Base-by-base conservation (phyloP, 2,113 vertebrate genomes). In the Apodemus sylvaticus region DNA sequence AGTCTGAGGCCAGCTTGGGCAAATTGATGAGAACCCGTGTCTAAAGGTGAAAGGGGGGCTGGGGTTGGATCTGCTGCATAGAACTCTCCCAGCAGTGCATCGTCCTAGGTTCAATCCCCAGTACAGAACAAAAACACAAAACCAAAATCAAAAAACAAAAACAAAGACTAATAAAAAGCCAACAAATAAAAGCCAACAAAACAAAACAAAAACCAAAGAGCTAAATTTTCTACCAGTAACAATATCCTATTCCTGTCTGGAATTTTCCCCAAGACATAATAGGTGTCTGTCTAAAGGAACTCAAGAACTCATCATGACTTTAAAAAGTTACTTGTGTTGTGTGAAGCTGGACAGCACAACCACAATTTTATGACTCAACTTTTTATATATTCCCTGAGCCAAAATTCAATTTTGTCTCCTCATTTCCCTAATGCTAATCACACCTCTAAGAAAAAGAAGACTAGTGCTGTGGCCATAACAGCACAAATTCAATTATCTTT, bases 401-500 rank as follows among this genome's bases (percentile, higher is more conserved):
- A 45, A 96, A 94, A 95, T 93, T 89, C 78, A 91, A 70, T 83
- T 90, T 90, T 94, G 16, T 86, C 68, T 62, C 53, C 42, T 93
- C 76, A 78, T 94, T 97, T 96, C 91, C 53, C 20, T 86, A 90
- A 91, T 89, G n/a, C 76, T 93, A 92, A 94, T 95, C 76, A 85
- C 91, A 94, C 66, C 86, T 94, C 73, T 64, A 68, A 95, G 85
- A 89, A 96, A 94, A 94, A 68, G 39, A 88, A 97, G 53, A 34
- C 42, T 90, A n/a, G 36, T 88, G 81, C 81, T 94, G 9, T 73
- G 79, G 36, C 36, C 76, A 58, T 95, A 93, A 95, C 51, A 92
- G 68, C 64, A 77, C 31, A 95, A 73, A 96, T 94, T 91, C 60
- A 95, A 94, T 97, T 97, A 96, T 93, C 81, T 89, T 89, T 79